Evolutionary conservation across 2,113 vertebrate genomes (phyloP), one percentile per base, ranked within the genome.

Genomic region (Piliocolobus tephrosceles): DNA sequence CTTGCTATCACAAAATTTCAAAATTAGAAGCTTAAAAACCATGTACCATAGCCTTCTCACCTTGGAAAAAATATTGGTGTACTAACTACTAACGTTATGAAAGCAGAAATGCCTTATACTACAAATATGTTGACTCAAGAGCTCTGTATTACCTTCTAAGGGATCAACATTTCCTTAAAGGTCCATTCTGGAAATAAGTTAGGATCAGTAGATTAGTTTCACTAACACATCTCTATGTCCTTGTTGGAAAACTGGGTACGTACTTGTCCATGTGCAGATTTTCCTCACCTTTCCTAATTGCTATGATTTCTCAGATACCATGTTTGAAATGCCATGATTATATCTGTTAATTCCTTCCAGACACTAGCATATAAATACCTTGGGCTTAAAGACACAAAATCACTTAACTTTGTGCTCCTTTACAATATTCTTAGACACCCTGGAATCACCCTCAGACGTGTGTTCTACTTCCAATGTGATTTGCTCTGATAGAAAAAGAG

Each of bases 271-370:
- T 70, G 80, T 93, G 22, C 13, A 88, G 30, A 79, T 40, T 92
- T 98, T 89, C 70, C 73, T 96, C 38, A 84, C 38, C 16, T 85
- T 27, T 97, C 50, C 43, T 86, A 82, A 89, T 88, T 95, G 47
- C 64, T 91, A 8, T 87, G 57, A 70, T 76, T 95, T 90, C 61
- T 93, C 30, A 83, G 25, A 72, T 81, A 22, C 25, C 30, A 32
- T 81, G 20, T 94, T 38, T 88, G 38, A 22, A 45, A 64, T 93
- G 25, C 43, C 27, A n/a, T 82, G n/a, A 27, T 50, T 73, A 23
- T 87, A 35, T 88, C 38, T 87, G 23, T 73, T 91, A 92, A 52
- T 66, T 88, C 16, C 32, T 73, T 25, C 35, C 12, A 80, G 64
- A 61, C 7, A 22, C 2, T 73, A 43, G 52, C 38, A 66, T 57